Base-by-base conservation (phyloP, 2,888 invertebrate genomes). In the Choristoneura rosaceana region DNA sequence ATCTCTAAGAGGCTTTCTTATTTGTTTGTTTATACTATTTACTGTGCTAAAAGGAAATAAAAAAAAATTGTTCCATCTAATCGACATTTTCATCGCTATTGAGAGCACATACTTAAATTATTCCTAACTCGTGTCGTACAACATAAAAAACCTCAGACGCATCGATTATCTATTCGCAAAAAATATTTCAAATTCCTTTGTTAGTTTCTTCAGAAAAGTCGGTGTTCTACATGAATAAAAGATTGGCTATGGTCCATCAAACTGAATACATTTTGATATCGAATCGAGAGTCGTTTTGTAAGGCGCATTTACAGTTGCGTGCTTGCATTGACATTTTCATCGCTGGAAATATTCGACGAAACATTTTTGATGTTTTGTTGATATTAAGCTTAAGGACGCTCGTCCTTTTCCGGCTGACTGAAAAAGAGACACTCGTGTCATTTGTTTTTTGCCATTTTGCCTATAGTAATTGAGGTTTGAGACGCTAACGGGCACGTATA, bases 181-280 rank as follows among this genome's bases (percentile, higher is more conserved):
- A n/a, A 73, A 9, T n/a, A 38, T 41, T 43, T 33, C 34, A 50
- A 63, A 71, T 62, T 17, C 55, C 61, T 55, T 14, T 34, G 58
- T 25, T 17, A 17, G 55, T 55, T 55, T 52, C 34, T 65, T 65
- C 4, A 33, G 10, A 63, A 9, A 63, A 68, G 34, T 71, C 25
- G 63, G 68, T 38, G 68, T 77, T 78, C 75, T 68, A 76, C 15
- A 80, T 80, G 80, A 80, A 81, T 82, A 80, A 81, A 78, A 80
- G 73, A 81, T 80, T 9, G 64, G 75, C 2, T 60, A 64, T 73
- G 62, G 47, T 74, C 65, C 55, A 55, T 45, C 69, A 61, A 58
- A 60, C 71, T 34, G 70, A 68, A 47, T 41, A 43, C 34, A 47
- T 12, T 62, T 45, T 50, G 52, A 67, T 59, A 25, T 59, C 45